phyloP scores from a whole-genome alignment of 2,888 invertebrate genomes.

The Oligia strigilis region DNA sequence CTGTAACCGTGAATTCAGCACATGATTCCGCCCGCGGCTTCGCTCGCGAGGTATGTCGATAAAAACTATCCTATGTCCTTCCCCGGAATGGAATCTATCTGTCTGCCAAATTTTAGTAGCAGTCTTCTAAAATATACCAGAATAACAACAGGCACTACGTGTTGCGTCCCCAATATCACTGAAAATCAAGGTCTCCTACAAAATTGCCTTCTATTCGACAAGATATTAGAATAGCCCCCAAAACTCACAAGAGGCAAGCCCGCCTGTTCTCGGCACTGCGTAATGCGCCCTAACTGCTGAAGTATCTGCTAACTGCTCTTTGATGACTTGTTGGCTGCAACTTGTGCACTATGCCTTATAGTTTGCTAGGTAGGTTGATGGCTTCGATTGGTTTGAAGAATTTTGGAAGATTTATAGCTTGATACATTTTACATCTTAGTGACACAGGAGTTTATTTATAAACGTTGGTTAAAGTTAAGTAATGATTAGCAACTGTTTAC shows the following conservation, averaged over 20 bases:
- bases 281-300: slow-evolving; percentile 77
- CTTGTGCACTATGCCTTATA: slow-evolving; percentile 42
- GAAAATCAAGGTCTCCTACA: background rate
- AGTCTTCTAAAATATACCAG: too few relatives aligned
- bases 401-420: background rate
- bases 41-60: too few relatives aligned
- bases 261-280: slow-evolving; percentile 61
- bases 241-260: slow-evolving; percentile 65
- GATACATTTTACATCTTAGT: background rate
- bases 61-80: too few relatives aligned
- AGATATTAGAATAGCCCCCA: slow-evolving; percentile 54
- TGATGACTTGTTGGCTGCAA: slow-evolving; percentile 75
- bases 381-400: background rate
- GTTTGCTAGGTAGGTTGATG: slow-evolving; percentile 5
- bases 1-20: too few relatives aligned
- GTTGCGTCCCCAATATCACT: background rate
- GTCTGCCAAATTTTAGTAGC: too few relatives aligned
- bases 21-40: too few relatives aligned
- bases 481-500: too few relatives aligned
- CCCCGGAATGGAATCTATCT: too few relatives aligned
- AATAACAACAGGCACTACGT: background rate
- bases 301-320: slow-evolving; percentile 82
- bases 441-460: too few relatives aligned
- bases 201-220: background rate
- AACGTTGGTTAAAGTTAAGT: too few relatives aligned